A percentile compares a stretch with the other conserved stretches of the same genome.
phyloP scores from a whole-genome alignment of 2,797 vertebrate genomes.

The Alectoris magna region DNA sequence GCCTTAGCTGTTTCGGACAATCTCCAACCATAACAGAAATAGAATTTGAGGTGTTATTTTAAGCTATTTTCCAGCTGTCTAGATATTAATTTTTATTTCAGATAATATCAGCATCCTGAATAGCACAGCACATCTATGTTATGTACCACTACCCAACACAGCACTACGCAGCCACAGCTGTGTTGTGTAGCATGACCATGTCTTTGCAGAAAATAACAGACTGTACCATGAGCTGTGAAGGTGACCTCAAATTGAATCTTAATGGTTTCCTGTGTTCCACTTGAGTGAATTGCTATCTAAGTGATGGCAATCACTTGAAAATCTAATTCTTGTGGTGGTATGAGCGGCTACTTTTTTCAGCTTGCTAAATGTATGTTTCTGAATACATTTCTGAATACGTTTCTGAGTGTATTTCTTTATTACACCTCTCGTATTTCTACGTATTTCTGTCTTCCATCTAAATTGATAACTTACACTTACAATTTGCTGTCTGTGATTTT shows the following conservation, averaged over 20 bases:
- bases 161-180: neutral
- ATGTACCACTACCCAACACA: neutral
- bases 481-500: neutral
- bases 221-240: neutral
- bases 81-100: neutral
- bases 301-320: neutral
- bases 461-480: neutral
- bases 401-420: neutral
- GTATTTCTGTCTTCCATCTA: neutral
- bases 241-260: conserved; percentile 31
- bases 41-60: conserved; percentile 6
- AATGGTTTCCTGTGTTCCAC: neutral
- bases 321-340: neutral
- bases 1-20: neutral
- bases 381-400: conserved; percentile 7
- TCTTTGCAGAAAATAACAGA: neutral
- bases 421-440: rapidly evolving
- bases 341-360: neutral
- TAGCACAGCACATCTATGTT: neutral
- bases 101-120: neutral
- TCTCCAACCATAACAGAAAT: neutral
- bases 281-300: conserved; percentile 20
- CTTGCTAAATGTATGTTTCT: neutral
- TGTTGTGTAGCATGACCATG: neutral
- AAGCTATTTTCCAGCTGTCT: neutral